Evolutionary conservation across 2,797 vertebrate species (phyloP).

Genomic region (Eidolon dupreanum): DNA sequence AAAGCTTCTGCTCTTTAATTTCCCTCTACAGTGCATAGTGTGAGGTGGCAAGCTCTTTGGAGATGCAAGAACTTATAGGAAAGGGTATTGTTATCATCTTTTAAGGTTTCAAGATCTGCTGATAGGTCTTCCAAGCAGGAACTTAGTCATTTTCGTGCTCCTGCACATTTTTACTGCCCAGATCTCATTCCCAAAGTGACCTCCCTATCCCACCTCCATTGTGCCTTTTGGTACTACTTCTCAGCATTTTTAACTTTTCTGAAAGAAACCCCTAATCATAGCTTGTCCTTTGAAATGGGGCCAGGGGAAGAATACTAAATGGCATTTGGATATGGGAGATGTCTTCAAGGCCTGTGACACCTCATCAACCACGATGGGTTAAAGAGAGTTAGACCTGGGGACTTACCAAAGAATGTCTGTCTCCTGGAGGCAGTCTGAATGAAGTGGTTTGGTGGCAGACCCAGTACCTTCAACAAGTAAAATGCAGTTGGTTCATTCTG

Average conservation of each 20-base stretch:
- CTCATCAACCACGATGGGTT: neutral
- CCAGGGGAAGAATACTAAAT: neutral
- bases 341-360: neutral
- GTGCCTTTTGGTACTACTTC: neutral
- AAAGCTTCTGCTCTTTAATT: neutral
- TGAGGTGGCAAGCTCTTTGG: neutral
- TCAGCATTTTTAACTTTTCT: neutral
- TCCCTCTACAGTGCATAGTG: neutral
- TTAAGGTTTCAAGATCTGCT: neutral
- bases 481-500: constrained; percentile 47
- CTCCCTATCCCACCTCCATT: neutral
- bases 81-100: neutral
- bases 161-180: neutral
- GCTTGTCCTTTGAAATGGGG: neutral
- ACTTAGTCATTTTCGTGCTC: neutral
- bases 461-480: constrained; percentile 90
- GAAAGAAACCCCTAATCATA: neutral
- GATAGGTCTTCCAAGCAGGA: neutral
- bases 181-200: neutral
- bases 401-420: constrained; percentile 94
- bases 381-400: neutral
- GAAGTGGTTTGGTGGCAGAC: constrained; percentile 93
- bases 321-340: neutral
- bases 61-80: neutral
- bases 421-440: constrained; percentile 92